A percentile compares a stretch with the other conserved stretches of the same genome.
Conservation (phyloP, 1,140 invertebrate species). For the Zeugodacus cucurbitae region DNA sequence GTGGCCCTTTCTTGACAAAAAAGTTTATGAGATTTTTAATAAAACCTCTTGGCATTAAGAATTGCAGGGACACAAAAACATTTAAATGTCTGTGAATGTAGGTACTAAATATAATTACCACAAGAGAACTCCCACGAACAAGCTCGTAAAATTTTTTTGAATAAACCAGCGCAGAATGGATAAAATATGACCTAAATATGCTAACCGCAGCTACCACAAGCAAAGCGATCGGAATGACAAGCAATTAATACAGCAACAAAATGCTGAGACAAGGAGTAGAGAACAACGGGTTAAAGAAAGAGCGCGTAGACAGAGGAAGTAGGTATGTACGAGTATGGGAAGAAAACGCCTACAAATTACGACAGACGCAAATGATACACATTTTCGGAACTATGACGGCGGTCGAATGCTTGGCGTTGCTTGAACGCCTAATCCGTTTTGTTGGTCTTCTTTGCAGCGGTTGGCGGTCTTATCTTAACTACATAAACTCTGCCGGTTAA, state of each 20-base stretch:
- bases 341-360: conserved; percentile 27
- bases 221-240: background rate
- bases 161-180: background rate
- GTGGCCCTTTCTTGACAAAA: too few species aligned
- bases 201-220: conserved; percentile 1
- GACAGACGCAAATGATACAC: background rate
- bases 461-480: conserved; percentile 18
- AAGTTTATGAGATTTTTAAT: too few species aligned
- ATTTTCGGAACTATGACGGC: conserved; percentile 4
- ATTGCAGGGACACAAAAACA: too few species aligned
- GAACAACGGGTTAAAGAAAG: background rate
- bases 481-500: background rate
- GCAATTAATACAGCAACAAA: background rate
- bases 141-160: background rate
- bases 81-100: background rate
- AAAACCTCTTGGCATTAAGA: too few species aligned
- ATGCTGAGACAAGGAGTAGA: background rate
- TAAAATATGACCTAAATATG: conserved; percentile 11
- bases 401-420: background rate
- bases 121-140: background rate
- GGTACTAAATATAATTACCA: background rate
- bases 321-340: background rate
- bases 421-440: background rate
- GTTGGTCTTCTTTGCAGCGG: background rate
- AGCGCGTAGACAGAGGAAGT: background rate